Base-by-base conservation (phyloP, 37 sponge, comb jelly and placozoan species). In the Chondrosia reniformis region DNA sequence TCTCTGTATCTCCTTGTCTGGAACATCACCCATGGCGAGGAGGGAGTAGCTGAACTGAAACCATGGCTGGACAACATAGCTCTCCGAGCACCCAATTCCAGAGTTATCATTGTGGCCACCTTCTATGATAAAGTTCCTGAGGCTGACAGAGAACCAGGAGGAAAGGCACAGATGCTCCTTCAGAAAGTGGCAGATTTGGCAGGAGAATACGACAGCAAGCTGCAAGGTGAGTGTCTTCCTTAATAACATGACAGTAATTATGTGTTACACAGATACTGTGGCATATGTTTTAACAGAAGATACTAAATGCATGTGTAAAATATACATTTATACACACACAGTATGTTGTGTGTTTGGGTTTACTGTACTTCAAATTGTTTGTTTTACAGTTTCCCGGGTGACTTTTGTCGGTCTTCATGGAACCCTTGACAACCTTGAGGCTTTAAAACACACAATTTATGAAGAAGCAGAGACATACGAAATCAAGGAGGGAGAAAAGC, bases 1-100 rank as follows among this genome's bases (percentile, higher is more conserved):
- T 92, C 97, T 24, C 89, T 96, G 65, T 96, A 93, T 62, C 83
- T 96, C 52, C 82, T 96, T 2, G 79, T 92, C 57, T 96, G 84
- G 76, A 89, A 88, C 52, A 57, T 94, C 46, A 89, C 67, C 32
- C 77, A 94, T 46, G 91, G 94, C 6, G 80, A 85, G 10, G 59
- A 80, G 40, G 94, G 94, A 3, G 75, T 92, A 7, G 65, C 79
- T n/a, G 96, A 96, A 54, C 77, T 96, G 62, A 86, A 87, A 58
- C 84, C 86, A 6, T 96, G 96, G 96, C 85, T 96, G 21, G 91
- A 90, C 63, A 96, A 93, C 76, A 93, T 96, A 39, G 86, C 89
- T 25, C 75, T 91, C 21, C 43, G 94, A 67, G 97, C 97, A 4
- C 88, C 91, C n/a, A 58, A 79, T 37, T 93, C 94, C 33, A 79